Evolutionary conservation across 2,113 vertebrate genomes (phyloP), one percentile per base, ranked within the genome.

Genomic region (Nannospalax galili): DNA sequence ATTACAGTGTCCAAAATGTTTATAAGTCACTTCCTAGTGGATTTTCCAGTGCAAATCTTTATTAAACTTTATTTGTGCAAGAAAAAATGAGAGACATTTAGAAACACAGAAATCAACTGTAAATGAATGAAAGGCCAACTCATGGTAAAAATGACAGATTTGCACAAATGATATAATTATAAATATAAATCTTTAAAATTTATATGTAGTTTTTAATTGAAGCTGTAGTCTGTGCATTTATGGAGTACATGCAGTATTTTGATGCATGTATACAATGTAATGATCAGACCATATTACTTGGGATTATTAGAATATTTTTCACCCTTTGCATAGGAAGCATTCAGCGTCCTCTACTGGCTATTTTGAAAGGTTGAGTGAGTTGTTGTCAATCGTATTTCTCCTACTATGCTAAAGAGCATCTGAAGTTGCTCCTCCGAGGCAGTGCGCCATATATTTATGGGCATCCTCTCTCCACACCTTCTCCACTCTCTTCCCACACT

Each of bases 31-130:
- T 17, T 93, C n/a, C 60, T 86, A 20, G 28, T 88, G 42, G 95
- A 78, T 96, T 95, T 56, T 32, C 9, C 14, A n/a, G 58, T 72
- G 40, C 5, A 95, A 62, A 35, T 82, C 62, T 79, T 96, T 94
- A 94, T 92, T 97, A 87, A 96, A 96, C 89, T 94, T 94, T 82
- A 80, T 8, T 75, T 90, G 94, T 64, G 0, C 95, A 82, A 93
- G 73, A 89, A 40, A 92, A 82, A 92, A 90, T 89, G 92, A 92
- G 37, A 64, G 14, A 62, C 79, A 60, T 93, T 98, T 30, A 89
- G 78, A 82, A 91, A 45, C 19, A 70, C 24, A 93, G 69, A 69
- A 73, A 78, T 86, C 3, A 91, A 30, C 15, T 40, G 0, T 52
- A 64, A 4, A 3, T 74, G 48, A 95, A 95, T 92, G 45, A 26